Percentiles rank a stretch among this genome's conserved stretches.
Evolutionary conservation across 2,888 invertebrate species (phyloP).

Genomic region (Ethmia dodecea): DNA sequence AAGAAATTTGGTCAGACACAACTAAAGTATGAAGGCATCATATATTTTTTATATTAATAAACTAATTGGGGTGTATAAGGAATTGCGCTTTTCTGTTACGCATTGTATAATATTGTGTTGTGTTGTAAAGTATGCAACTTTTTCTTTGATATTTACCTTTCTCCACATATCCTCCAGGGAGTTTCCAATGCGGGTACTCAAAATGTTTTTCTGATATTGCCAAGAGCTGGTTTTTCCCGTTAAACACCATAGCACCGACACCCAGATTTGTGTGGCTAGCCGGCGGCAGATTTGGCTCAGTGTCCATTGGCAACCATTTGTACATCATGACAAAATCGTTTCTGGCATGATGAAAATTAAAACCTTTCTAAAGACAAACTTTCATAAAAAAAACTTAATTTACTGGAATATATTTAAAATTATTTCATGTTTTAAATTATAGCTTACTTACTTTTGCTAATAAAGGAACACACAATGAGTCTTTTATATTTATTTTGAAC

Average conservation of each 20-base stretch:
- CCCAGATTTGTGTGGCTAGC: slow-evolving; percentile 87
- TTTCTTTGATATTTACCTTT: slow-evolving; percentile 74
- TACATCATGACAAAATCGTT: slow-evolving; percentile 88
- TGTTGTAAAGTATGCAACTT: too few species aligned
- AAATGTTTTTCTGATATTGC: slow-evolving; percentile 88
- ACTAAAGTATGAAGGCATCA: too few species aligned
- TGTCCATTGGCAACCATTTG: slow-evolving; percentile 84
- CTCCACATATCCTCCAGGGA: slow-evolving; percentile 95
- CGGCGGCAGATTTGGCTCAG: slow-evolving; percentile 82
- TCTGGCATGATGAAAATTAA: slow-evolving; percentile 93
- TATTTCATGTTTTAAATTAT: too few species aligned
- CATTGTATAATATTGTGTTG: too few species aligned
- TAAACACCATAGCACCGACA: slow-evolving; percentile 91
- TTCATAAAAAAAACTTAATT: slow-evolving; percentile 16
- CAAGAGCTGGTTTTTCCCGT: slow-evolving; percentile 84
- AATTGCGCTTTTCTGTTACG: too few species aligned
- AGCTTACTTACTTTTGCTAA: slow-evolving; percentile 78
- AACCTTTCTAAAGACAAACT: slow-evolving; percentile 81
- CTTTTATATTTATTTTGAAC: slow-evolving; percentile 85
- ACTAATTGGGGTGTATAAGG: too few species aligned
- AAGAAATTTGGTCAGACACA: too few species aligned
- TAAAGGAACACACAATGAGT: slow-evolving; percentile 84
- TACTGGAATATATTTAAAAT: too few species aligned
- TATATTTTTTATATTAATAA: too few species aligned
- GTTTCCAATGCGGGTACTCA: slow-evolving; percentile 86